Conservation (phyloP, 1,140 invertebrate species). For the Planococcus citri region DNA sequence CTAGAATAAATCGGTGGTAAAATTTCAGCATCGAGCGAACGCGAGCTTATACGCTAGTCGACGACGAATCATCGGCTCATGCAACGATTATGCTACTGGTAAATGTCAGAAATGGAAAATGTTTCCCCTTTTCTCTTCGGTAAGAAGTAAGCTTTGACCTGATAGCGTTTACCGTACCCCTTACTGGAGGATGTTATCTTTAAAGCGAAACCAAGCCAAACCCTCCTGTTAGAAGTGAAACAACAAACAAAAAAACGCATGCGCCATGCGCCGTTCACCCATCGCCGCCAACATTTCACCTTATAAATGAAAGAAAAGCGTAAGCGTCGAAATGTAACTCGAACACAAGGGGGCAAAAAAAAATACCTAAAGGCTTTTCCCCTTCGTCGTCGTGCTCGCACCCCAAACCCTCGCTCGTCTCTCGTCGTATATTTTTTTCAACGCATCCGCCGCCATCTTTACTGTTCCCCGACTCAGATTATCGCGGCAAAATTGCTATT, state of each 20-base stretch:
- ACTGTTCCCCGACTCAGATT: background rate
- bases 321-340: slow-evolving; percentile 9
- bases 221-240: slow-evolving; percentile 13
- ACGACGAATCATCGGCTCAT: background rate
- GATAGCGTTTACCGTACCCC: slow-evolving; percentile 12
- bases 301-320: slow-evolving; percentile 6
- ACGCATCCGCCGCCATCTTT: slow-evolving; percentile 19
- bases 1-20: too few species aligned
- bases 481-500: background rate
- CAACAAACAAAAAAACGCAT: slow-evolving; percentile 18
- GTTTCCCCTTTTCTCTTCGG: slow-evolving; percentile 12
- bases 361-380: slow-evolving; percentile 10
- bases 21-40: too few species aligned
- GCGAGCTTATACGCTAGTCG: background rate
- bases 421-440: background rate
- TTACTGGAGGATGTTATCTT: slow-evolving; percentile 10
- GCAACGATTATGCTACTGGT: background rate
- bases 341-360: slow-evolving; percentile 13
- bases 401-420: background rate
- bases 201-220: slow-evolving; percentile 11
- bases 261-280: background rate
- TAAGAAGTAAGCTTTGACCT: slow-evolving; percentile 13
- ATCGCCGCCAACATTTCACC: slow-evolving; percentile 10
- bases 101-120: slow-evolving; percentile 17
- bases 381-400: background rate